Evolutionary conservation across 1,140 invertebrate genomes (phyloP).

Genomic region (Drosophila nannoptera): DNA sequence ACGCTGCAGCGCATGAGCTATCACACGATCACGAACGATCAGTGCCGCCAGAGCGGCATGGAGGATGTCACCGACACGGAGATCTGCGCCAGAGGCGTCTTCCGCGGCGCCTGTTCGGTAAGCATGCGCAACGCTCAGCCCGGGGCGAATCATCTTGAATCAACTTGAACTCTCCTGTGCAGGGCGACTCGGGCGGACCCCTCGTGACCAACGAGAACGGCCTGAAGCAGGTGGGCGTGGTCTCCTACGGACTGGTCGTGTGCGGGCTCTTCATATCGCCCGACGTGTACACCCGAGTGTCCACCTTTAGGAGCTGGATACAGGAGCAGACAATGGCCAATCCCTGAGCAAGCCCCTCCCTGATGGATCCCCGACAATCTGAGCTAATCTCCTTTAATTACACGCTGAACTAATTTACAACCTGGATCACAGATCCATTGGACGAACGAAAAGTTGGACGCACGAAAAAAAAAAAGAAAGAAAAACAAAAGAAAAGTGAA

Average conservation of each 20-base stretch:
- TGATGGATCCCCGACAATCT: background rate
- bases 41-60: slow-evolving; percentile 62
- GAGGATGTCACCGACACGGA: slow-evolving; percentile 70
- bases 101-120: slow-evolving; percentile 79
- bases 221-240: slow-evolving; percentile 82
- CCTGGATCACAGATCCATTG: background rate
- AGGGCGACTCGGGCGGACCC: slow-evolving; percentile 88
- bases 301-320: slow-evolving; percentile 80
- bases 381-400: slow-evolving; percentile 7
- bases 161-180: slow-evolving; percentile 14
- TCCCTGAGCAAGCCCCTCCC: background rate
- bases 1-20: slow-evolving; percentile 66
- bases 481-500: slow-evolving; percentile 5
- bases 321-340: slow-evolving; percentile 19
- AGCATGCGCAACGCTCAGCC: slow-evolving; percentile 1
- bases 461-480: background rate
- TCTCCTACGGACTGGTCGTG: slow-evolving; percentile 85
- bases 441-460: background rate
- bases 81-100: slow-evolving; percentile 79
- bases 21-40: slow-evolving; percentile 61
- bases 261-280: slow-evolving; percentile 77
- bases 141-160: background rate
- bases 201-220: slow-evolving; percentile 71
- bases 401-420: slow-evolving; percentile 42
- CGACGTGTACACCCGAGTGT: slow-evolving; percentile 82